A percentile compares a stretch with the other conserved stretches of the same genome.
These are phyloP conservation scores for Ormyrus nitidulus DNA, from an alignment of 2,888 invertebrate genomes.

Conservation along the genomic window DNA sequence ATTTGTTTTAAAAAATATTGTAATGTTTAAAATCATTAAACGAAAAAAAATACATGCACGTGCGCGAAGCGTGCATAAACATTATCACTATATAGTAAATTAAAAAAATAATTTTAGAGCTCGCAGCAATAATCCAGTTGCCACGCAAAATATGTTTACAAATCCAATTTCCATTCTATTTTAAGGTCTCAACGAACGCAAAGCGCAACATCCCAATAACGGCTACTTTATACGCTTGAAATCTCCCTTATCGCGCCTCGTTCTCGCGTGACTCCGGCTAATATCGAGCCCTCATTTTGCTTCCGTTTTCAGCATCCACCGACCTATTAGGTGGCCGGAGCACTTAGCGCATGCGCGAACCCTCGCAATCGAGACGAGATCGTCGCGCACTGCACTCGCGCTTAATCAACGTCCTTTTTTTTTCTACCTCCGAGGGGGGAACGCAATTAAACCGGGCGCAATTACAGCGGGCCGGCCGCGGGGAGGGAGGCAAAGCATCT, in stretches of 20 bases:
- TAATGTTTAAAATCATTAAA: no score
- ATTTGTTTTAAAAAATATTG: no score
- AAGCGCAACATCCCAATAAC: neutral
- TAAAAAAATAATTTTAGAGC: no score
- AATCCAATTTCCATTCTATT: neutral
- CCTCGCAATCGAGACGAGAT: slow-evolving; percentile 8
- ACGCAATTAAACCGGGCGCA: slow-evolving; percentile 60
- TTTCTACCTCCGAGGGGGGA: slow-evolving; percentile 5
- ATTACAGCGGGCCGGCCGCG: slow-evolving; percentile 52
- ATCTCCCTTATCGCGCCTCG: slow-evolving; percentile 20
- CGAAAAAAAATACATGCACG: no score
- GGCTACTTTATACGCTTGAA: neutral
- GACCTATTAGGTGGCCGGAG: neutral
- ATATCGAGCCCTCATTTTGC: slow-evolving; percentile 12
- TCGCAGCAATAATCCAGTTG: no score
- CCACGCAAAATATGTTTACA: neutral
- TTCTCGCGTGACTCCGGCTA: slow-evolving; percentile 30
- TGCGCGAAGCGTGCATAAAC: no score
- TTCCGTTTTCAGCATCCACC: neutral
- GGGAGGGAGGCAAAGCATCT: slow-evolving; percentile 27
- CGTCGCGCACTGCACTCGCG: neutral
- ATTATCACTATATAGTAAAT: no score
- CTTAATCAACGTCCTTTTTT: neutral
- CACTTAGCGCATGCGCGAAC: neutral
- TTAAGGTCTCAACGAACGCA: neutral